Conservation (phyloP, 2,888 invertebrate species). For the Steromphala cineraria region DNA sequence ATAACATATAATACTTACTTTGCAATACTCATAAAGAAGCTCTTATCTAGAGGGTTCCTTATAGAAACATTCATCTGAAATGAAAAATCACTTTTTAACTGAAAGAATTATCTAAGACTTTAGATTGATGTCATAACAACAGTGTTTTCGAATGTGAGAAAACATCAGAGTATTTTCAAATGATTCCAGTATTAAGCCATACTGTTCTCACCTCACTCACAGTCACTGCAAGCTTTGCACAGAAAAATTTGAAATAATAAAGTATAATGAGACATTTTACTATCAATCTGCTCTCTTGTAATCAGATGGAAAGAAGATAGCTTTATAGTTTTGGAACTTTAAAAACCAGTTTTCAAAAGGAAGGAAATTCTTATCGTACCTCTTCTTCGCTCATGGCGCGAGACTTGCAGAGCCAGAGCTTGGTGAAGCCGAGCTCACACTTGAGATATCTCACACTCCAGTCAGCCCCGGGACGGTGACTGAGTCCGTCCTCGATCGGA, state of each 20-base stretch:
- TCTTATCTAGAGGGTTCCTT: constrained; percentile 81
- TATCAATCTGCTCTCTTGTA: too few relatives aligned
- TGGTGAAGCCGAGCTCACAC: constrained; percentile 84
- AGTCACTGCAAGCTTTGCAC: too few relatives aligned
- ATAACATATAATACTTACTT: not conserved
- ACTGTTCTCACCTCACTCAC: too few relatives aligned
- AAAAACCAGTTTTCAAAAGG: not conserved
- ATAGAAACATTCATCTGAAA: constrained; percentile 68
- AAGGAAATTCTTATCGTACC: not conserved
- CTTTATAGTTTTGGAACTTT: too few relatives aligned
- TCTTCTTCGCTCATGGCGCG: not conserved
- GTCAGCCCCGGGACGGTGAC: constrained; percentile 88
- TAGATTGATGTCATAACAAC: too few relatives aligned
- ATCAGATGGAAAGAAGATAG: too few relatives aligned
- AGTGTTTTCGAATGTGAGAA: too few relatives aligned
- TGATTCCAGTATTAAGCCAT: too few relatives aligned
- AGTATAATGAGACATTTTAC: too few relatives aligned
- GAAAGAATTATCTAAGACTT: too few relatives aligned
- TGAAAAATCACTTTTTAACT: not conserved
- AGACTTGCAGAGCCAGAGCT: constrained; percentile 75
- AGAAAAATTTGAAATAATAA: too few relatives aligned
- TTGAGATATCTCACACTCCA: constrained; percentile 96
- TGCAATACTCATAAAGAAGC: constrained; percentile 89
- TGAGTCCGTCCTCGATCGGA: constrained; percentile 86
- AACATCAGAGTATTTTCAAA: too few relatives aligned